Base-by-base conservation (phyloP, 2,888 invertebrate genomes). In the Pasiphila rectangulata region DNA sequence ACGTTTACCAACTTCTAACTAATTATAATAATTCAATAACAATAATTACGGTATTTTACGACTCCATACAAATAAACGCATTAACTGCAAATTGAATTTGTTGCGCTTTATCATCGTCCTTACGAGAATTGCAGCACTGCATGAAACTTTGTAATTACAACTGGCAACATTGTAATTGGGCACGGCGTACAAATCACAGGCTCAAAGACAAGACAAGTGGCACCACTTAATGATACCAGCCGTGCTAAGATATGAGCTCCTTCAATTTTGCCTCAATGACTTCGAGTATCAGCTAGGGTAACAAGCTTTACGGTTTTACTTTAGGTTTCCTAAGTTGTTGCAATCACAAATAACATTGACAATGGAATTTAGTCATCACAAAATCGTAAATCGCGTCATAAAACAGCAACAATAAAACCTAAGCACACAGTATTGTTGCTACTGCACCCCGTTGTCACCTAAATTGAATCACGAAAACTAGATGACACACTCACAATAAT, bases 221-320 rank as follows among this genome's bases (percentile, higher is more conserved):
- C 52, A 54, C 51, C 47, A 50, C 46, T 52, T 51, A 56, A 59
- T 61, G 63, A 59, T 59, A 56, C 51, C 51, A 47, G 44, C 39
- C 39, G 35, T 44, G 39, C 52, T 56, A 56, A 66, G 59, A 63
- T 62, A 64, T 57, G 55, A 55, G 44, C 59, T 52, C 48, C 56
- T 57, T 59, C 51, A 56, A 54, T 61, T 64, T 58, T 47, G 50
- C 47, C 37, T 43, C 47, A 48, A 51, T 45, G 46, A 39, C 34
- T 45, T 12, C 30, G 25, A 17, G 44, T 32, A 13, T 41, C 25
- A 17, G 20, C 7, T 9, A 13, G 32, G 36, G 51, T 46, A 36
- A 49, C 47, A 47, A 54, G 10, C 38, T 23, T 27, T 51, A 29
- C 23, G 24, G 29, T 1, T 36, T 24, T 7, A 27, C 7, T 13